Percentiles rank a stretch among this genome's conserved stretches.
These are phyloP conservation scores for Acanthurus leucopareius DNA, from an alignment of 2,797 vertebrate genomes.

Conservation along the genomic window DNA sequence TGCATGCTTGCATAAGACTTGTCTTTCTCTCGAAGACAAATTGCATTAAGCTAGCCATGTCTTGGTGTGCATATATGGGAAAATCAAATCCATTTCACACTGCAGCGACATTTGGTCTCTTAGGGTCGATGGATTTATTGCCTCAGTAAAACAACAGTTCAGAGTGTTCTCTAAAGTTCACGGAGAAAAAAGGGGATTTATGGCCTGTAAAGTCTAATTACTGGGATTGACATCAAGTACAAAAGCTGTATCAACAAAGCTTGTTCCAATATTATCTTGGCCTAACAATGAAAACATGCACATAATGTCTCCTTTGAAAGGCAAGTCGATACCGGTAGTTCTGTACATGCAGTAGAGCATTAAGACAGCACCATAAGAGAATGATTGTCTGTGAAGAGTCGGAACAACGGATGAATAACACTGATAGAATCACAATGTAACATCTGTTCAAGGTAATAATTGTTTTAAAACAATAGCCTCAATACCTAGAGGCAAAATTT, in stretches of 20 bases:
- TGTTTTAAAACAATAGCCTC: background rate
- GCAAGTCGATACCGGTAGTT: conserved; percentile 33
- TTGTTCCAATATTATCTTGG: conserved; percentile 50
- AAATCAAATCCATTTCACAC: conserved; percentile 42
- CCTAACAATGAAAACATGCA: conserved; percentile 46
- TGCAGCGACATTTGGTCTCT: conserved; percentile 44
- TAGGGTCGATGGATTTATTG: conserved; percentile 36
- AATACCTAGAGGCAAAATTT: background rate
- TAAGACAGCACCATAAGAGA: conserved; percentile 23
- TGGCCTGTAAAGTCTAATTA: conserved; percentile 63
- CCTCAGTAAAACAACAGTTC: conserved; percentile 52
- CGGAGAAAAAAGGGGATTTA: conserved; percentile 55
- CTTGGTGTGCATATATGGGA: conserved; percentile 17
- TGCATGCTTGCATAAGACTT: conserved; percentile 29
- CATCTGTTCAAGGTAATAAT: conserved; percentile 33
- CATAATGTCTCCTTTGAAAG: conserved; percentile 44
- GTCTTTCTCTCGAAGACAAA: conserved; percentile 26
- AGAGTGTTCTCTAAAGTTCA: conserved; percentile 54
- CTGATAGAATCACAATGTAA: conserved; percentile 23
- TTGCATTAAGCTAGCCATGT: conserved; percentile 2
- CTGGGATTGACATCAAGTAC: conserved; percentile 58
- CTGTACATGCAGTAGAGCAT: conserved; percentile 23
- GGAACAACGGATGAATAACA: conserved; percentile 4
- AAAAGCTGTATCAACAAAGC: conserved; percentile 66
- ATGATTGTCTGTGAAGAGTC: conserved; percentile 2